Conservation (phyloP, 1,140 invertebrate species). For the Macrosteles quadrilineatus region DNA sequence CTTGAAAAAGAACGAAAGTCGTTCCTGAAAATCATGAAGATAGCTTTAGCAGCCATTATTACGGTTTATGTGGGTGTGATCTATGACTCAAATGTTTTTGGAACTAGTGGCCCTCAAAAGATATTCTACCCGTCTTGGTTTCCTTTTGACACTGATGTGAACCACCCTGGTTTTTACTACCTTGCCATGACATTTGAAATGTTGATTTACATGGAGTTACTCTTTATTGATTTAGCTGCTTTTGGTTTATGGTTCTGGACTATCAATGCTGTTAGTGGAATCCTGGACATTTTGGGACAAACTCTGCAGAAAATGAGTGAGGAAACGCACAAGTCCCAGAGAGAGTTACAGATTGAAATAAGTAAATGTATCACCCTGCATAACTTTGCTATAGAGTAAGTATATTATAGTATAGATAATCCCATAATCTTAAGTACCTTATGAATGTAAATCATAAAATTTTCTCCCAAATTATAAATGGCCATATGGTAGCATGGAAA, state of each 20-base stretch:
- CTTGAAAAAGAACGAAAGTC: neutral
- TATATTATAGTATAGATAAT: neutral
- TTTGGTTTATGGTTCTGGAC: neutral
- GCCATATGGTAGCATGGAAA: too few species aligned
- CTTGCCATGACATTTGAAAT: neutral
- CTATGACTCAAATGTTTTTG: slow-evolving; percentile 2
- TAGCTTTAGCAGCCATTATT: neutral
- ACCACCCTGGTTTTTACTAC: neutral
- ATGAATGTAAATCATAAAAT: too few species aligned
- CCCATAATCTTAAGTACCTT: neutral
- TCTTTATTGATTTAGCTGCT: slow-evolving; percentile 2
- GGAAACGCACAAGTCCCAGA: neutral
- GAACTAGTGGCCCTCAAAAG: neutral
- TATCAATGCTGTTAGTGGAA: neutral
- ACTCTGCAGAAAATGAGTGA: neutral
- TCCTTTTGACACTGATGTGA: neutral
- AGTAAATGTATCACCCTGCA: neutral
- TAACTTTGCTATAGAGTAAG: neutral
- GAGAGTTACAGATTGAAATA: neutral
- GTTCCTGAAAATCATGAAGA: neutral
- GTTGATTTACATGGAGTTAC: slow-evolving; percentile 9
- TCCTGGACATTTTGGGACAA: neutral
- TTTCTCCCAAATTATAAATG: too few species aligned
- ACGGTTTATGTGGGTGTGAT: neutral
- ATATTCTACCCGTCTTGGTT: slow-evolving; percentile 8